Evolutionary conservation across 2,888 invertebrate species (phyloP), one percentile per base, ranked within the genome.

Genomic region (Tenthredo amoena): DNA sequence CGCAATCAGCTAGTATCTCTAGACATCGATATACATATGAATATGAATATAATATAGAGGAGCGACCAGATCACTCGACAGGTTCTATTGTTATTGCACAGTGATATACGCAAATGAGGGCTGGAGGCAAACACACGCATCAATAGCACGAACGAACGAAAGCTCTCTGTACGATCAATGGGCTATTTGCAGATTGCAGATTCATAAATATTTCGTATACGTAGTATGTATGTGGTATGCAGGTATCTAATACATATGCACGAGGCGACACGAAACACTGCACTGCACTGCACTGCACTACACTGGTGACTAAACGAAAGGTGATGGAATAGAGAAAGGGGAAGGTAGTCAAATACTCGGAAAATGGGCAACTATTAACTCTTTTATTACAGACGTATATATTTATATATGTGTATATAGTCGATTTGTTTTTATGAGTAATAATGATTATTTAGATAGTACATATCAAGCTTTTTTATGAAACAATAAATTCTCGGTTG

Each of bases 141-240:
- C 18, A 71, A 71, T 71, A 71, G n/a, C 37, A 71, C 71, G 34
- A 71, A 34, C 71, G 31, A 71, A 71, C 71, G 15, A 37, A 15
- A 37, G 31, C 71, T 71, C 18, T 71, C 71, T 37, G 47, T 76
- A 21, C 76, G 76, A 76, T 76, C 76, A 43, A 76, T 76, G 76
- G 21, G 43, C 43, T 76, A 76, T 76, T 76, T 47, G 76, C 76
- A 50, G 76, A 76, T 76, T 50, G 76, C 50, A 76, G 47, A 50
- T 76, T 76, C 76, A 76, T 76, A 76, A 43, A 50, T 76, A 76
- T 76, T 34, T 26, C 34, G 71, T 71, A 71, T 37, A 31, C 43
- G 0, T 43, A 50, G n/a, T 71, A 31, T 37, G 37, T 71, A 31
- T 68, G n/a, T 37, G 34, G 74, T 43, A 21, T 74, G 50, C n/a